These are phyloP conservation scores for Thalassophryne amazonica DNA, from an alignment of 2,797 vertebrate species.

Conservation along the genomic window DNA sequence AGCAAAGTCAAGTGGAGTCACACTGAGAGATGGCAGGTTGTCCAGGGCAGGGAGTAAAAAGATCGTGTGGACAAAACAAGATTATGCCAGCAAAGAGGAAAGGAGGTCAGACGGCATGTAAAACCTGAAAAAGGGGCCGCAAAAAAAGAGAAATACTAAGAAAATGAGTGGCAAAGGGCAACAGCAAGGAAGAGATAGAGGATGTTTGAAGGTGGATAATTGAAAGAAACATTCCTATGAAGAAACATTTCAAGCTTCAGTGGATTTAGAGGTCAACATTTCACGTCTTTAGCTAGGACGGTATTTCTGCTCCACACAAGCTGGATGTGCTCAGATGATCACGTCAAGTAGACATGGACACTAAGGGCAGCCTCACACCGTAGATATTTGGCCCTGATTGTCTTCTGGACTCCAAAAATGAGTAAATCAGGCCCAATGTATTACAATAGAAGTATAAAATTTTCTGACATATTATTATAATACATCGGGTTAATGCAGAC, in stretches of 20 bases:
- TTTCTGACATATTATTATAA: too few species aligned
- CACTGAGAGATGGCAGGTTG: slow-evolving; percentile 43
- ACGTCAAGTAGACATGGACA: too few species aligned
- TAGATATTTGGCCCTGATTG: too few species aligned
- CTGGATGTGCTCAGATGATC: too few species aligned
- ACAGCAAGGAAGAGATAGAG: slow-evolving; percentile 1
- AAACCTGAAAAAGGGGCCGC: neutral
- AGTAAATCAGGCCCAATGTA: too few species aligned
- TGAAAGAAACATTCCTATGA: slow-evolving; percentile 4
- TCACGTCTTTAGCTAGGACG: slow-evolving; percentile 6
- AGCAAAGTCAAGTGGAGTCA: slow-evolving; percentile 60
- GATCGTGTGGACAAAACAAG: slow-evolving; percentile 29
- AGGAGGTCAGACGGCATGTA: neutral
- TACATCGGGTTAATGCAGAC: too few species aligned
- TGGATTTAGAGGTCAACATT: slow-evolving; percentile 29
- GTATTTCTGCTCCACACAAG: too few species aligned
- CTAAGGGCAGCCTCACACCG: too few species aligned
- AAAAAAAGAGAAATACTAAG: neutral
- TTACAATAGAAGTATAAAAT: too few species aligned
- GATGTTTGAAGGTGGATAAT: slow-evolving; percentile 3
- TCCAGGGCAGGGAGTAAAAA: neutral
- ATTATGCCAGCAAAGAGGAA: neutral
- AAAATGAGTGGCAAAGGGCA: neutral
- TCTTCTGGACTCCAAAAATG: too few species aligned
- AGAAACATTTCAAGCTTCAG: slow-evolving; percentile 32